Evolutionary conservation across 2,797 vertebrate species (phyloP).

Genomic region (Falco berigora): DNA sequence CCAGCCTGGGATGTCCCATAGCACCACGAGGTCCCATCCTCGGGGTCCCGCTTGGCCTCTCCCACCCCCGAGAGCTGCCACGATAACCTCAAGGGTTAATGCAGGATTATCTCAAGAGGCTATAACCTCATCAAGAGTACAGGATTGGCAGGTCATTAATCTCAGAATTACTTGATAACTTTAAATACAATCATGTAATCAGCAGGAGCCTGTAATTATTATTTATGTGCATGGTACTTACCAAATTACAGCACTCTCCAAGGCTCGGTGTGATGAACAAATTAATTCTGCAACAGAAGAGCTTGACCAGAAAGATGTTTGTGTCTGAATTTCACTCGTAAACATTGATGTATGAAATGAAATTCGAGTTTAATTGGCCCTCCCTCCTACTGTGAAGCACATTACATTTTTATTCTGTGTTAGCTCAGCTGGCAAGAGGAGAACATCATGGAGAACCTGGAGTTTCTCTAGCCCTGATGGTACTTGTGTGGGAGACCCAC

Average conservation of each 20-base stretch:
- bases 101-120: background rate
- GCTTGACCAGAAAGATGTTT: constrained; percentile 39
- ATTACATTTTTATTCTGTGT: background rate
- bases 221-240: constrained; percentile 27
- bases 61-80: background rate
- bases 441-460: background rate
- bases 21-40: fast-evolving
- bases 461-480: background rate
- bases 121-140: background rate
- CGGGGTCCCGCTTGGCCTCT: background rate
- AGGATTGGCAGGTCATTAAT: constrained; percentile 18
- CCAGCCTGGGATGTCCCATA: background rate
- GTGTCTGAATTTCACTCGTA: constrained; percentile 6
- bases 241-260: constrained; percentile 14
- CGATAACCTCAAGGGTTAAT: background rate
- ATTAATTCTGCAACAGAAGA: constrained; percentile 25
- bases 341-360: constrained; percentile 14
- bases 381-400: background rate
- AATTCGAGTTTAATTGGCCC: background rate
- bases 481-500: background rate
- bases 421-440: background rate
- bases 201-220: constrained; percentile 29
- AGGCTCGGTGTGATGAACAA: background rate
- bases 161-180: background rate
- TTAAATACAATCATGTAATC: constrained; percentile 33